Base-by-base conservation (phyloP, 1,140 invertebrate species). In the Macrobrachium nipponense region DNA sequence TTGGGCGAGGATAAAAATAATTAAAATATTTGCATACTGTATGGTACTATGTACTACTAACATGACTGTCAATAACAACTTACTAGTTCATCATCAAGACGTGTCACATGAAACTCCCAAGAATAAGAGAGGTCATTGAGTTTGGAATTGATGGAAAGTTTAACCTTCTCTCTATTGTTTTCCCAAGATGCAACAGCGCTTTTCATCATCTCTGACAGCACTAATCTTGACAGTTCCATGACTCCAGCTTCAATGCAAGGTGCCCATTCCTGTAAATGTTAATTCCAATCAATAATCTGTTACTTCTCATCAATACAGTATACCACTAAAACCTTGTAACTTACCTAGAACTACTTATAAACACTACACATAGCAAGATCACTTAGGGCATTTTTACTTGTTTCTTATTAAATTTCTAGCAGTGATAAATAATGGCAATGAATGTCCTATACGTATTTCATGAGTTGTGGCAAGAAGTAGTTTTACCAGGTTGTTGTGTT, bases 11-110 rank as follows among this genome's bases (percentile, higher is more conserved):
- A 58, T 15, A 68, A 17, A 66, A 59, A 80, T 2, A 18, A 44
- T 20, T 10, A 72, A 1, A 20, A 43, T 14, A 70, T 15, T 51
- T 36, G 15, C 10, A 44, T 15, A 8, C 44, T 1, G 27, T 68
- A 80, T 18, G 20, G 5, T 10, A n/a, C 12, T 43, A 15, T 5
- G 5, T 10, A n/a, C 12, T 43, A 15, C 15, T 18, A 18, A 8
- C n/a, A 12, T 18, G 18, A 12, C 1, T n/a, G 59, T 18, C 14
- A 72, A 36, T 43, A 66, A 23, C 44, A 70, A 85, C 82, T 58
- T 14, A 85, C 82, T 75, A 85, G 12, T 4, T 79, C 76, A 85
- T 85, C 76, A 59, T 61, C 59, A n/a, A 85, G 66, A n/a, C 82
- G 75, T 3, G 58, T 79, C 62, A 85, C 6, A n/a, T 78, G 27